Base-by-base conservation (phyloP, 2,113 vertebrate genomes). In the Hypocryptadius cinnamomeus region DNA sequence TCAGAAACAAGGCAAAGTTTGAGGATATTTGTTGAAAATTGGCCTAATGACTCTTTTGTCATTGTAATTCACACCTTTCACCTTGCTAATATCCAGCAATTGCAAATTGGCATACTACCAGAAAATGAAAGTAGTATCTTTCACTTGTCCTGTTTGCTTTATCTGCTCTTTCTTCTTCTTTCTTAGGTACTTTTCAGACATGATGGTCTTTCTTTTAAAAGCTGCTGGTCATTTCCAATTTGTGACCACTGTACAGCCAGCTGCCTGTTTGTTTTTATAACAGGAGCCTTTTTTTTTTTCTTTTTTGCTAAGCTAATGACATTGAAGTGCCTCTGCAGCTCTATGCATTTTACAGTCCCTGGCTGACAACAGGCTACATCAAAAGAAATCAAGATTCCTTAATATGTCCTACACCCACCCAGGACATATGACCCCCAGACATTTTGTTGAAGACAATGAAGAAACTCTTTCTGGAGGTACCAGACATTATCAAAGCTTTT, bases 1-100 rank as follows among this genome's bases (percentile, higher is more conserved):
- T 95, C 76, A 92, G 92, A 95, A 95, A 90, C 68, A 70, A 73
- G 48, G 48, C 6, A 12, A 91, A 95, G 68, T 96, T 95, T 80
- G 64, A 91, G 94, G 85, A 60, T 86, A 88, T 80, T 95, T 86
- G 77, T 74, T 79, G 65, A 68, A 86, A 86, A 94, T 93, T 81
- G 65, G 51, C 48, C 87, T 92, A 90, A 95, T 92, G 60, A 84
- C 70, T 90, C 89, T 84, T 86, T 92, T 95, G 83, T 92, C 90
- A 48, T 71, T 84, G 65, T 81, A 95, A 94, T 80, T 86, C 77
- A 65, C 8, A 19, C 48, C 80, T 90, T 93, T 92, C 88, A 81
- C 83, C n/a, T 86, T 68, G 31, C 48, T 96, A 84, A 74, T 72
- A 93, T 84, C 44, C 77, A 81, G 72, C 56, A 93, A 94, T 74